Evolutionary conservation across 2,113 vertebrate genomes (phyloP), one percentile per base, ranked within the genome.

Genomic region (Plestiodon gilberti): DNA sequence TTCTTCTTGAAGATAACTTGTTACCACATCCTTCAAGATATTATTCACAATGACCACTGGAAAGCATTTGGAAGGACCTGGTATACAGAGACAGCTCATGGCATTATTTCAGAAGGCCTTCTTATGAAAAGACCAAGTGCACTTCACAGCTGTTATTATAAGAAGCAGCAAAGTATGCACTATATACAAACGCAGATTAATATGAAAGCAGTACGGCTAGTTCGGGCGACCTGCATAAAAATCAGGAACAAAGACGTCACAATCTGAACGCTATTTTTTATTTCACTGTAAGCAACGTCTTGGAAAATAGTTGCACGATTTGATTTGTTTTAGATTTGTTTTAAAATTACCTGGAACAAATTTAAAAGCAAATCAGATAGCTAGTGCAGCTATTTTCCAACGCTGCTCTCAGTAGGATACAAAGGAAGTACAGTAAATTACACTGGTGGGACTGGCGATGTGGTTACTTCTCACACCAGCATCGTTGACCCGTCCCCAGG

Each of bases 21-120:
- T 95, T 33, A 99, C 93, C 40, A 97, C 98, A 0, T 98, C 98
- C 95, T 96, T 95, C 93, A 99, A 95, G 90, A 99, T 98, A 23
- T 92, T 94, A 25, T 95, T 96, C 87, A 98, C 97, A 25, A 87
- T 92, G 7, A 84, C 65, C 80, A 93, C 94, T 25, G 98, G 97
- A 92, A 99, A 98, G 65, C 91, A 95, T 86, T 89, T 87, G 48
- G 20, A 11, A 1, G 98, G 97, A 83, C 94, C 98, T 98, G 91
- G 65, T 91, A 59, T 18, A 89, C 8, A 76, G 62, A 88, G 23
- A 81, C 2, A 86, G 61, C 61, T 78, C 17, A 22, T 0, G 38
- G 25, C 65, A 22, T 4, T 57, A 23, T 79, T 86, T 61, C 33
- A 57, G 28, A 79, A 70, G 28, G 8, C 17, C 28, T 3, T 38